These are phyloP conservation scores for Parapristionchus giblindavisi DNA, from an alignment of 2,888 invertebrate genomes.

Conservation along the genomic window DNA sequence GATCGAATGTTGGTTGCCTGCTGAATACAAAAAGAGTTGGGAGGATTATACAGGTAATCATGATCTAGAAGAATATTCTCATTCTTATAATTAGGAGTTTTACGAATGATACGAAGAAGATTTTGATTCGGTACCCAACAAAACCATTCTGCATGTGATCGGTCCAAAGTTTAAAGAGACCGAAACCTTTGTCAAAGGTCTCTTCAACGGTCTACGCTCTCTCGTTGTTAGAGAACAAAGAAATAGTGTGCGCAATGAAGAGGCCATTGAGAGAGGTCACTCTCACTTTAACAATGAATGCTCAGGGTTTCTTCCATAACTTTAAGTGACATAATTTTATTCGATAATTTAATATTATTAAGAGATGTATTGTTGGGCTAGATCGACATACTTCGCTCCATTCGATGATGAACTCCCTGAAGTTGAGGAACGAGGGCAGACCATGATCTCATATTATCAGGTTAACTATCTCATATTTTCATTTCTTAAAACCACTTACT, in stretches of 20 bases:
- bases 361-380: conserved; percentile 69
- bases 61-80: neutral
- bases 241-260: no score
- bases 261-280: no score
- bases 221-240: no score
- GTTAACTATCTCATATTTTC: conserved; percentile 45
- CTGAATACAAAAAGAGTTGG: conserved; percentile 67
- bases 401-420: conserved; percentile 66
- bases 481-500: neutral
- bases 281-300: no score
- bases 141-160: no score
- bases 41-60: conserved; percentile 67
- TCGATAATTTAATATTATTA: conserved; percentile 28
- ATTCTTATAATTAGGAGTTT: no score
- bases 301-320: no score
- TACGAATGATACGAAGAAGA: no score
- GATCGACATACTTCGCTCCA: conserved; percentile 68
- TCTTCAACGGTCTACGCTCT: no score
- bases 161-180: no score
- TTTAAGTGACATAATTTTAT: neutral
- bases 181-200: no score
- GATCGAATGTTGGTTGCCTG: conserved; percentile 68
- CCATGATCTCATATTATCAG: conserved; percentile 62
- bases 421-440: conserved; percentile 50
- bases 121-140: no score